Evolutionary conservation across 2,888 invertebrate species (phyloP).

Genomic region (Keiferia lycopersicella): DNA sequence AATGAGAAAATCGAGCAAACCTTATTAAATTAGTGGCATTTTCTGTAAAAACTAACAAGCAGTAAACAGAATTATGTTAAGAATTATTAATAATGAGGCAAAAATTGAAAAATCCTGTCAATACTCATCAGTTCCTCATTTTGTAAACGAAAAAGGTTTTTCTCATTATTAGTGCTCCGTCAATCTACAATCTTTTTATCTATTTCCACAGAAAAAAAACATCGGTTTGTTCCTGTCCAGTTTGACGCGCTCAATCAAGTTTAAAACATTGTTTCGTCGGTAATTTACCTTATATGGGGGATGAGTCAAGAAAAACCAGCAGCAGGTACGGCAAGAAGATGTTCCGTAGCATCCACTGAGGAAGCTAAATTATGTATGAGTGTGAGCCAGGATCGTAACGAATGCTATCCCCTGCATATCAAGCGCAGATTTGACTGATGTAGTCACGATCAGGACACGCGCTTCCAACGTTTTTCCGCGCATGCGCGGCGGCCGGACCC

Average conservation of each 20-base stretch:
- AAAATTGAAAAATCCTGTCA: constrained; percentile 21
- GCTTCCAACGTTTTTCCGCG: constrained; percentile 64
- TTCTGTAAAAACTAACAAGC: constrained; percentile 8
- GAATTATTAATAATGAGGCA: constrained; percentile 20
- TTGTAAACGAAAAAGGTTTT: constrained; percentile 21
- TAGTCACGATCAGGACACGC: constrained; percentile 66
- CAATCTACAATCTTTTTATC: constrained; percentile 13
- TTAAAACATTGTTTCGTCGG: constrained; percentile 22
- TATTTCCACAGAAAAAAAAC: constrained; percentile 4
- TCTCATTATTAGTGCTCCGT: constrained; percentile 23
- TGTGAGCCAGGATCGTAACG: constrained; percentile 58
- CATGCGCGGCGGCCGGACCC: constrained; percentile 48
- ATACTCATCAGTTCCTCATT: constrained; percentile 5
- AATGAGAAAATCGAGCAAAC: neutral
- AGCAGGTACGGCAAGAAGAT: constrained; percentile 12
- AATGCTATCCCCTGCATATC: constrained; percentile 67
- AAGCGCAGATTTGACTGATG: constrained; percentile 73
- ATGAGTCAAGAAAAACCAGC: constrained; percentile 6
- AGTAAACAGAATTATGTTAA: constrained; percentile 14
- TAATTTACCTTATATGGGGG: constrained; percentile 26
- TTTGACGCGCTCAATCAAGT: constrained; percentile 20
- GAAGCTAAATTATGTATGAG: constrained; percentile 52
- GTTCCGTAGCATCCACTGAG: constrained; percentile 49
- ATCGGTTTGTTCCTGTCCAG: constrained; percentile 7
- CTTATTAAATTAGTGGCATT: neutral